Percentiles rank a stretch among this genome's conserved stretches.
Conservation (phyloP, 2,888 invertebrate species). For the Pediacus dermestoides region DNA sequence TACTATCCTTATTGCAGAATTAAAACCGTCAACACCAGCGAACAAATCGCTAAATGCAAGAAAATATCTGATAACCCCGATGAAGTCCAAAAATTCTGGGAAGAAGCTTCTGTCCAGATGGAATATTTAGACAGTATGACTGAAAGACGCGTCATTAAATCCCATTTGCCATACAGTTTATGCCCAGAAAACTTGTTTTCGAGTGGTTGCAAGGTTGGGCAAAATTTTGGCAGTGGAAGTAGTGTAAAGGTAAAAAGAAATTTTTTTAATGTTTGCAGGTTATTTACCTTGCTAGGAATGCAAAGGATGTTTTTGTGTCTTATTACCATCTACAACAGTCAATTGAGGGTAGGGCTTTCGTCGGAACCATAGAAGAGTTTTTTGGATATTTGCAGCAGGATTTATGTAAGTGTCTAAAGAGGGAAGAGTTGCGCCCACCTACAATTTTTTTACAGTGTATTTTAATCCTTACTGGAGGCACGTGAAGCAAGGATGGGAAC, state of each 20-base stretch:
- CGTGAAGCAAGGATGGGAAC: constrained; percentile 66
- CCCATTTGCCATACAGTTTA: constrained; percentile 71
- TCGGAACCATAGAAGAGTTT: constrained; percentile 50
- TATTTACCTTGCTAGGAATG: constrained; percentile 77
- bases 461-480: constrained; percentile 67
- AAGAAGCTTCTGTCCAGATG: too few species aligned
- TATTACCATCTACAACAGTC: constrained; percentile 65
- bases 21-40: too few species aligned
- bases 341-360: constrained; percentile 45
- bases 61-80: too few species aligned
- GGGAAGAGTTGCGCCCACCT: constrained; percentile 1
- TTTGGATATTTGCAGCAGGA: constrained; percentile 63
- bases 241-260: too few species aligned
- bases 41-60: too few species aligned
- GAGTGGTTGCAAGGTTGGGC: constrained; percentile 50
- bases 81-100: too few species aligned
- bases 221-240: constrained; percentile 1
- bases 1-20: too few species aligned
- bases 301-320: constrained; percentile 77
- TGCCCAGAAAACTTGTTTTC: constrained; percentile 60
- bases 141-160: constrained; percentile 60
- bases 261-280: constrained; percentile 52
- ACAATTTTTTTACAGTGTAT: too few species aligned
- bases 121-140: too few species aligned
- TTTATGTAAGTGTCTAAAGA: constrained; percentile 53